These are phyloP conservation scores for Charina bottae DNA, from an alignment of 2,113 vertebrate genomes.

Conservation along the genomic window DNA sequence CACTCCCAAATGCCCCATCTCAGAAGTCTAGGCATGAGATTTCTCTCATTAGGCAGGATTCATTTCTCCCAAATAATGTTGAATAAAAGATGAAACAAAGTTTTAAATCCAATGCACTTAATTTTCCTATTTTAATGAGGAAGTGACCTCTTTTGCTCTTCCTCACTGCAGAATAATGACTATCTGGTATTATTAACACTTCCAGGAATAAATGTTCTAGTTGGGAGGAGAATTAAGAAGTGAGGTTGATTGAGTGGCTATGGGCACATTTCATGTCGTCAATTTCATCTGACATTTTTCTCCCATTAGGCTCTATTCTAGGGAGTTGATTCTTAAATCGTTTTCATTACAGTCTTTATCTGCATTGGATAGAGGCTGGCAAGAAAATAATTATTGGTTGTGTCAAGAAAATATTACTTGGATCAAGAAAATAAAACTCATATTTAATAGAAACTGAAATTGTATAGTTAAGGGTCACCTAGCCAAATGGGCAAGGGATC, in stretches of 20 bases:
- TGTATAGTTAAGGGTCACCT: conserved; percentile 29
- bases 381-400: neutral
- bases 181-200: conserved; percentile 60
- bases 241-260: conserved; percentile 33
- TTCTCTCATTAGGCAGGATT: neutral
- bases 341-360: conserved; percentile 39
- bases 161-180: conserved; percentile 61
- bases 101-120: conserved; percentile 41
- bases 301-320: conserved; percentile 42
- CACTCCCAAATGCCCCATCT: neutral
- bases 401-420: neutral
- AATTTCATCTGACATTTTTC: conserved; percentile 46
- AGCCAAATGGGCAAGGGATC: conserved; percentile 30
- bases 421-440: conserved; percentile 19
- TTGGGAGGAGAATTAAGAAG: conserved; percentile 61
- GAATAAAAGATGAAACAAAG: conserved; percentile 40
- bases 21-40: neutral
- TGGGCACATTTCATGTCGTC: neutral
- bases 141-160: conserved; percentile 57
- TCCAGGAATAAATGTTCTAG: conserved; percentile 61
- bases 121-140: conserved; percentile 53
- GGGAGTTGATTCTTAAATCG: conserved; percentile 12
- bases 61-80: conserved; percentile 25
- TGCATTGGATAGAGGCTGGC: neutral
- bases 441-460: neutral